Conservation (phyloP, 1,140 invertebrate species). For the Lepidurus arcticus region DNA sequence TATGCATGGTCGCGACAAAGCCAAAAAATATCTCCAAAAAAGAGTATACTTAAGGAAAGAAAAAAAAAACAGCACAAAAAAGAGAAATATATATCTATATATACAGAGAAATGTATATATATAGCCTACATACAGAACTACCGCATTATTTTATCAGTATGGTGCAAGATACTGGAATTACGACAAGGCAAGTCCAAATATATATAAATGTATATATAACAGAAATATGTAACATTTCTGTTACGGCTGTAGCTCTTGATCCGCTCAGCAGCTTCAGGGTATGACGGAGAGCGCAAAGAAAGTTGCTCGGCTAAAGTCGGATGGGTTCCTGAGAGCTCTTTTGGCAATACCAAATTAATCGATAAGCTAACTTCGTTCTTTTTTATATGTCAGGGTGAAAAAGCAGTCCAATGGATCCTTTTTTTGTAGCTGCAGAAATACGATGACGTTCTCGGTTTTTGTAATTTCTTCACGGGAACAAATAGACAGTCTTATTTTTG, state of each 20-base stretch:
- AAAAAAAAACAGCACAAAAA: not conserved
- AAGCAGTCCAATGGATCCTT: not conserved
- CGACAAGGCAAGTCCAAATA: not conserved
- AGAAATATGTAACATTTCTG: not conserved
- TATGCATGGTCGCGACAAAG: not conserved
- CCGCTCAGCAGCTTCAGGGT: not conserved
- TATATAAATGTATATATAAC: not conserved
- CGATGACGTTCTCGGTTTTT: too few relatives aligned
- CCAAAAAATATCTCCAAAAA: not conserved
- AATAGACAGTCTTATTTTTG: too few relatives aligned
- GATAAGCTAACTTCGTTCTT: conserved; percentile 6
- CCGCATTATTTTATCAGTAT: too few relatives aligned
- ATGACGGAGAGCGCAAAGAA: not conserved
- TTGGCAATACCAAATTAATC: not conserved
- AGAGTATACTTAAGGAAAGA: not conserved
- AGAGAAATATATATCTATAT: too few relatives aligned
- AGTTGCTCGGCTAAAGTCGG: not conserved
- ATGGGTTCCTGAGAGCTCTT: not conserved
- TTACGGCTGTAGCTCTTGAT: not conserved
- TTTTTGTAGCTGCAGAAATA: not conserved
- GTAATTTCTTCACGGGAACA: too few relatives aligned
- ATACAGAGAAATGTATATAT: too few relatives aligned
- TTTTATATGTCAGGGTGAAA: not conserved
- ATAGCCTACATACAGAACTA: too few relatives aligned
- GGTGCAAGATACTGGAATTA: too few relatives aligned